phyloP scores from a whole-genome alignment of 2,113 vertebrate genomes.

The Hippopotamus amphibius region DNA sequence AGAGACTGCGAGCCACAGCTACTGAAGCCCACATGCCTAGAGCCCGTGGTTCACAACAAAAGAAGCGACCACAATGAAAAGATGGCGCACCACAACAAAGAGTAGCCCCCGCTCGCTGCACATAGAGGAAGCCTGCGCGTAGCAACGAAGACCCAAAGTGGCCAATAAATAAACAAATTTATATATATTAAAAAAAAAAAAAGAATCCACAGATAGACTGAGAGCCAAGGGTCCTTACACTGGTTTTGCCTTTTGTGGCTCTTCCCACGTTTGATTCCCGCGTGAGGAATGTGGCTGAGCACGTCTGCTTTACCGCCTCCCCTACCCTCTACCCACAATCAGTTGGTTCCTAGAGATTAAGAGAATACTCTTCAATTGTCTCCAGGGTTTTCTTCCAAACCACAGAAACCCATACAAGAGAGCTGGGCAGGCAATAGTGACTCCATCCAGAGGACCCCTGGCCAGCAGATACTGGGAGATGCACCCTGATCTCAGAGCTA shows the following conservation, averaged over 20 bases:
- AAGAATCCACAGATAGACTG: background rate
- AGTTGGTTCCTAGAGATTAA: background rate
- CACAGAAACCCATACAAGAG: constrained; percentile 11
- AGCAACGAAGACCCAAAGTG: too few relatives aligned
- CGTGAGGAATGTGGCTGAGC: background rate
- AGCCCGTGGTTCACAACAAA: too few relatives aligned
- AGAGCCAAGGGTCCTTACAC: fast-evolving
- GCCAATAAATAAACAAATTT: too few relatives aligned
- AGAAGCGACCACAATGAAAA: too few relatives aligned
- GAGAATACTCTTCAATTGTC: constrained; percentile 57
- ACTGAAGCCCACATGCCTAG: too few relatives aligned
- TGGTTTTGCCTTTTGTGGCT: fast-evolving
- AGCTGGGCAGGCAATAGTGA: background rate
- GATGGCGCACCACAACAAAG: too few relatives aligned
- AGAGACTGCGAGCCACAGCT: too few relatives aligned
- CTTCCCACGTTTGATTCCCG: background rate
- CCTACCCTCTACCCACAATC: background rate
- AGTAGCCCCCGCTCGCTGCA: too few relatives aligned
- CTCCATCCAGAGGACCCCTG: background rate
- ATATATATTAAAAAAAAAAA: too few relatives aligned
- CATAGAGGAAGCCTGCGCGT: too few relatives aligned
- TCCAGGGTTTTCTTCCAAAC: constrained; percentile 16
- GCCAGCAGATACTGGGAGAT: background rate
- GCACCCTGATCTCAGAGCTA: background rate
- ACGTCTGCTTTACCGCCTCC: background rate